Conservation (phyloP, 2,113 vertebrate genomes). For the Climacteris rufus region DNA sequence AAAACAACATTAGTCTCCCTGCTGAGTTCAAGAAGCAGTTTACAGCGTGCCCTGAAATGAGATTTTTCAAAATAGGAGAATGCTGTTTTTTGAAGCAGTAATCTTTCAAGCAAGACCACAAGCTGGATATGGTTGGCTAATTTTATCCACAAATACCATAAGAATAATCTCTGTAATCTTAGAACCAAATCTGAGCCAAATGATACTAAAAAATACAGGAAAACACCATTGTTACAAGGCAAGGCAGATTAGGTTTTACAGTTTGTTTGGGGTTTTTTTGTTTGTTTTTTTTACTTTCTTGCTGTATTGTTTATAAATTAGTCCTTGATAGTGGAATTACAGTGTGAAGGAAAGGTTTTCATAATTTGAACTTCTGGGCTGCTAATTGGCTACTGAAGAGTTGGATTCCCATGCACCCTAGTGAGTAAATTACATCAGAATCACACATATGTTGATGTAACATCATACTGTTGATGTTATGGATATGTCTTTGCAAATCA, state of each 20-base stretch:
- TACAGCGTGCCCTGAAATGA: not conserved
- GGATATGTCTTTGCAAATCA: not conserved
- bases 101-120: not conserved
- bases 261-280: too few species aligned
- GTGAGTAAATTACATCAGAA: not conserved
- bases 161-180: not conserved
- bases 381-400: not conserved
- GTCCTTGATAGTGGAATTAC: not conserved
- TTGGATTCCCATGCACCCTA: not conserved
- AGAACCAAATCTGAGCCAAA: not conserved
- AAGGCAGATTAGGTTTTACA: not conserved
- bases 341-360: not conserved
- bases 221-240: not conserved
- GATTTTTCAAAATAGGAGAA: not conserved
- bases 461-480: not conserved
- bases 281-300: not conserved
- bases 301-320: not conserved
- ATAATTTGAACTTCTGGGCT: not conserved
- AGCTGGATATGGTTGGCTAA: not conserved
- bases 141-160: not conserved
- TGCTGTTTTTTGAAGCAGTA: not conserved
- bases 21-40: not conserved
- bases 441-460: not conserved
- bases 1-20: slow-evolving; percentile 31
- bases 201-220: not conserved